These are phyloP conservation scores for Lampropteryx suffumata DNA, from an alignment of 2,888 invertebrate species.

Conservation along the genomic window DNA sequence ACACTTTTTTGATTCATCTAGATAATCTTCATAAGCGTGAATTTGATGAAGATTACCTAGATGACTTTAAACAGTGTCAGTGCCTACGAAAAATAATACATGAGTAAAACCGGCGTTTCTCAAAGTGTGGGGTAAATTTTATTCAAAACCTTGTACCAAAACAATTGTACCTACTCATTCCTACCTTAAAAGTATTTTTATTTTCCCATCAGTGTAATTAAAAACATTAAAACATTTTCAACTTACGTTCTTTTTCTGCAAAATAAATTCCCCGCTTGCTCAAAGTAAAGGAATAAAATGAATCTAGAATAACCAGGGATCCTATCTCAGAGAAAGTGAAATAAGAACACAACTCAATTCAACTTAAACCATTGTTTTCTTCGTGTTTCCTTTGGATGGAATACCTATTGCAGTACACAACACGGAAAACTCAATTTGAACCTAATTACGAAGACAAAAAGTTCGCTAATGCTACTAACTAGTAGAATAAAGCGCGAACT, in stretches of 20 bases:
- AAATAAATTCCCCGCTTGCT: constrained; percentile 3
- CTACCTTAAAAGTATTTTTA: too few relatives aligned
- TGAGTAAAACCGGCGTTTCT: too few relatives aligned
- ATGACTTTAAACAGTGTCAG: too few relatives aligned
- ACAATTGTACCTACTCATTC: not conserved
- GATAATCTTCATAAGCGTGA: too few relatives aligned
- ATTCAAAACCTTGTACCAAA: not conserved
- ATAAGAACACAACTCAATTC: constrained; percentile 25
- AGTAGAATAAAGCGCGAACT: constrained; percentile 37
- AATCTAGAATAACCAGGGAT: constrained; percentile 13
- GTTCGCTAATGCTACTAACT: constrained; percentile 30
- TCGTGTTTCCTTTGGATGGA: constrained; percentile 13
- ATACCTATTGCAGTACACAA: constrained; percentile 6
- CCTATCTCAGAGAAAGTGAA: constrained; percentile 18
- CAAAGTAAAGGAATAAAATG: constrained; percentile 19
- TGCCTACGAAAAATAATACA: too few relatives aligned
- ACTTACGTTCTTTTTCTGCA: not conserved
- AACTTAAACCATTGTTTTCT: constrained; percentile 26
- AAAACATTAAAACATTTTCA: not conserved
- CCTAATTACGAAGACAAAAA: constrained; percentile 27
- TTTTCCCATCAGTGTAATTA: not conserved
- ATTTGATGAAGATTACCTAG: too few relatives aligned
- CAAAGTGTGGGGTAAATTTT: not conserved
- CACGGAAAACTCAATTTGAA: constrained; percentile 25
- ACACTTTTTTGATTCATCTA: too few relatives aligned